phyloP scores from a whole-genome alignment of 2,113 vertebrate genomes.

The Steatornis caripensis region DNA sequence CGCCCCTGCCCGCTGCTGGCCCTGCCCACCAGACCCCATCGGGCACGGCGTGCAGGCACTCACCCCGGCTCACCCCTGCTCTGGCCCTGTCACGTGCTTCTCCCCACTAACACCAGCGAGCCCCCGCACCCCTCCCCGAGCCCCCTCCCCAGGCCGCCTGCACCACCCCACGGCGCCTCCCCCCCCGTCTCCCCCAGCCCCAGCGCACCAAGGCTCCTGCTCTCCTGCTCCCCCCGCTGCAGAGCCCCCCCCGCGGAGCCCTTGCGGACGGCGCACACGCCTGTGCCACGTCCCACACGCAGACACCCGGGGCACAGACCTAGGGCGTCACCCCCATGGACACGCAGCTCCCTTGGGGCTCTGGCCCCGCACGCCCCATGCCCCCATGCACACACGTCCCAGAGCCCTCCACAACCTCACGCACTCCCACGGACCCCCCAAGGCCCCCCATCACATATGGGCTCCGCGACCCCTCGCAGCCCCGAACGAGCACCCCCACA shows the following conservation, averaged over 20 bases:
- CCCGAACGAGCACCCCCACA: neutral
- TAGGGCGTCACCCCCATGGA: accelerated
- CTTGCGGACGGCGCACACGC: neutral
- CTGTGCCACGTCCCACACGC: neutral
- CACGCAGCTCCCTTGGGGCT: neutral
- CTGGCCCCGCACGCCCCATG: neutral
- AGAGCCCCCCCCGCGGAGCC: neutral
- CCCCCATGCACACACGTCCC: neutral
- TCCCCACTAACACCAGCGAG: too few species aligned
- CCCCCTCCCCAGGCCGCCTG: neutral
- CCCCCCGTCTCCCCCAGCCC: too few species aligned
- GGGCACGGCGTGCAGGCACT: accelerated
- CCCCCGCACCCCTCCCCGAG: accelerated
- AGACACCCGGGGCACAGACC: neutral
- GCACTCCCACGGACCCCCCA: neutral
- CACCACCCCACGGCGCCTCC: too few species aligned
- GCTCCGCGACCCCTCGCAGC: neutral
- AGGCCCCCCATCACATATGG: accelerated
- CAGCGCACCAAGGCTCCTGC: too few species aligned
- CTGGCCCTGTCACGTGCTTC: neutral
- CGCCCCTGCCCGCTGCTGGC: too few species aligned
- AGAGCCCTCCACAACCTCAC: neutral
- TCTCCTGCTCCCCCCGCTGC: neutral
- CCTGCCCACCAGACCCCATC: neutral
- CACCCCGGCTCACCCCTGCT: accelerated